Base-by-base conservation (phyloP, 1,140 invertebrate species). In the Pogonomyrmex barbatus region DNA sequence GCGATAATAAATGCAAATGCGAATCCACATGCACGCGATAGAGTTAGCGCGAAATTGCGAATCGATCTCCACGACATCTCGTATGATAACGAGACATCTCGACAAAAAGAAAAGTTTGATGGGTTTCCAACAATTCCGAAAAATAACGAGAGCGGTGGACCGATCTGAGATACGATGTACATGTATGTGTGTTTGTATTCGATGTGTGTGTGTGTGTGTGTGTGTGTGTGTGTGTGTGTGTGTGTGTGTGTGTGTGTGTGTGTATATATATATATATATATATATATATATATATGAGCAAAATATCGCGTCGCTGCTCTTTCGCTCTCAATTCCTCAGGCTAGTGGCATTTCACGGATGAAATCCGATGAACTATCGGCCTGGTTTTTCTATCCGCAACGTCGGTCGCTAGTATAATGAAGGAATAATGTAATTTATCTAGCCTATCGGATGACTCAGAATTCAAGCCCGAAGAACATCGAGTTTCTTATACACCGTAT, bases 371-470 rank as follows among this genome's bases (percentile, higher is more conserved):
- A 85, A 77, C 73, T 85, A 77, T 78, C 62, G 52, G 54, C 30
- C 24, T 79, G 30, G 24, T 62, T 86, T 68, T 36, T 75, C 42
- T 68, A 47, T 4, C 47, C 24, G 54, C 24, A 14, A 24, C 63
- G 2, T 14, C 12, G 36, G 45, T 70, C 63, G 63, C 42, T 54
- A 30, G n/a, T 60, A 47, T 84, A 39, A 70, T n/a, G 24, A n/a
- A 45, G 67, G 56, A 58, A 76, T 52, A 58, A 90, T 89, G 87
- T 85, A 86, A 91, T 87, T 85, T 68, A 85, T 76, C 71, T 63
- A 82, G 62, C 60, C 73, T n/a, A 1, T 63, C 50, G 58, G 75
- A 89, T 91, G 85, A 91, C 90, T 92, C 87, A 91, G 81, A 87
- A 86, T 89, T 84, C 76, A 82, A 87, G 77, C 65, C 47, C 47